These are phyloP conservation scores for Hyalella azteca DNA, from an alignment of 2,888 invertebrate genomes.

Conservation along the genomic window DNA sequence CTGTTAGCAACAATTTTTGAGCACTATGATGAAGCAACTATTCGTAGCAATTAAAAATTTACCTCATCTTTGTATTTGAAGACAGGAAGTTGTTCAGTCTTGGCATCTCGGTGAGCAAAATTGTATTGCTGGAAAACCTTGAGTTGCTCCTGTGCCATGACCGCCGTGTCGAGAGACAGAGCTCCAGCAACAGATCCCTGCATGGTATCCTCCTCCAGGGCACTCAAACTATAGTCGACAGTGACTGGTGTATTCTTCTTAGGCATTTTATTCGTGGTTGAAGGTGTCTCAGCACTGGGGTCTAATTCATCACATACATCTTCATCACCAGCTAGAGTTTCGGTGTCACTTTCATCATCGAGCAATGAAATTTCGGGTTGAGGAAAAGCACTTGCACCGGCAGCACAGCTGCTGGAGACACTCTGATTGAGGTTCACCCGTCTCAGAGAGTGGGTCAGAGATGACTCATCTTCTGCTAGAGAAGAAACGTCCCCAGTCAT, in stretches of 20 bases:
- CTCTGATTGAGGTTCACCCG: neutral
- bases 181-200: neutral
- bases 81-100: constrained; percentile 40
- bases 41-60: too few relatives aligned
- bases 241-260: neutral
- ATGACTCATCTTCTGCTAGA: neutral
- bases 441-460: neutral
- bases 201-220: constrained; percentile 41
- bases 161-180: neutral
- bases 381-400: neutral
- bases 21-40: too few relatives aligned
- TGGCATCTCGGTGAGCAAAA: constrained; percentile 30
- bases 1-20: too few relatives aligned
- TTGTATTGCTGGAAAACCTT: constrained; percentile 52
- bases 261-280: too few relatives aligned
- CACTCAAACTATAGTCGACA: neutral
- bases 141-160: neutral
- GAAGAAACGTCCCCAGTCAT: neutral
- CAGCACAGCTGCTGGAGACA: neutral
- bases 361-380: constrained; percentile 10
- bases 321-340: neutral
- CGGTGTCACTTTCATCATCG: neutral
- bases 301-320: neutral
- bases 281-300: neutral
- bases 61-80: constrained; percentile 42